These are phyloP conservation scores for Aricia artaxerxes DNA, from an alignment of 2,888 invertebrate genomes.

Conservation along the genomic window DNA sequence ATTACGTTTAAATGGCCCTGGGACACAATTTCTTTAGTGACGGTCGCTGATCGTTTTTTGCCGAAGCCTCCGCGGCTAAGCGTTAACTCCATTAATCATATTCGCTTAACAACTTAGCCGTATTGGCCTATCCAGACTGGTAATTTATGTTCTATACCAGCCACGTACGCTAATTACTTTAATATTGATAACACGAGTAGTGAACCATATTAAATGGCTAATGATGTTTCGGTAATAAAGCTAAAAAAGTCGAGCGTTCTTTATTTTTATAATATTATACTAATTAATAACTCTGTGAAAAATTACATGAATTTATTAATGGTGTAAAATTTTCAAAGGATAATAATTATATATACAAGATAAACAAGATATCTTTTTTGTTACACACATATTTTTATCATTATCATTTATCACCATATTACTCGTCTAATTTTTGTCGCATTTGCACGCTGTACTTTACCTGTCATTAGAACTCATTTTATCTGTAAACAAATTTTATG, in stretches of 20 bases:
- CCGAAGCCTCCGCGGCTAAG: neutral
- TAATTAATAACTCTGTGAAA: neutral
- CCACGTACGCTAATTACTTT: neutral
- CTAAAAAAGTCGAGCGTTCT: neutral
- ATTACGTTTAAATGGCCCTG: conserved; percentile 3
- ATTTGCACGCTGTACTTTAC: too few species aligned
- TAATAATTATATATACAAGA: too few species aligned
- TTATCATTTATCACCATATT: too few species aligned
- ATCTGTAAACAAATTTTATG: too few species aligned
- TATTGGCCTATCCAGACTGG: neutral
- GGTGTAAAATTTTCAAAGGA: too few species aligned
- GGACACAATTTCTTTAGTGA: conserved; percentile 3
- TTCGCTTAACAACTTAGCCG: neutral
- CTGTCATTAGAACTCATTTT: too few species aligned
- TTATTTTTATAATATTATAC: neutral
- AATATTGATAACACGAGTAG: neutral
- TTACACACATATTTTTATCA: too few species aligned
- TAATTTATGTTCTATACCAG: neutral
- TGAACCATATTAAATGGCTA: neutral
- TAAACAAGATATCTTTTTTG: too few species aligned
- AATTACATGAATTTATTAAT: too few species aligned
- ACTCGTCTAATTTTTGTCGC: too few species aligned
- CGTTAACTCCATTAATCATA: conserved; percentile 11
- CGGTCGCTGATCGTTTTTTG: conserved; percentile 15
- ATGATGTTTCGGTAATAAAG: neutral